These are phyloP conservation scores for Melitaea athalia DNA, from an alignment of 2,888 invertebrate genomes.

Conservation along the genomic window DNA sequence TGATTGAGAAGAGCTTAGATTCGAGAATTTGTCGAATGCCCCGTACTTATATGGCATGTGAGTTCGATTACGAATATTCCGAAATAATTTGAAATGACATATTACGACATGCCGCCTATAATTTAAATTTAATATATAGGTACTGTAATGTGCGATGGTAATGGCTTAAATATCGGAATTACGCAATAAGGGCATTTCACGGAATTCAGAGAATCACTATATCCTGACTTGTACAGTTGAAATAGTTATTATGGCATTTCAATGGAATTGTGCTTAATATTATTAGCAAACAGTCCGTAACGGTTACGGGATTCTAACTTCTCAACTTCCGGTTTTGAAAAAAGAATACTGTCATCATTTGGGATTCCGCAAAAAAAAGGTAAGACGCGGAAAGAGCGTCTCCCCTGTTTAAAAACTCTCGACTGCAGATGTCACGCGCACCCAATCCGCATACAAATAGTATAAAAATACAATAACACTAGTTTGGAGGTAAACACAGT, in stretches of 20 bases:
- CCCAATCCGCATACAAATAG: slow-evolving; percentile 72
- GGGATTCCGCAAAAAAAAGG: slow-evolving; percentile 24
- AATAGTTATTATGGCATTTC: too few relatives aligned
- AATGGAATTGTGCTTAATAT: neutral
- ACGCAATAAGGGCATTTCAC: too few relatives aligned
- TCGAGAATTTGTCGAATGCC: slow-evolving; percentile 29
- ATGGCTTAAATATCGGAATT: too few relatives aligned
- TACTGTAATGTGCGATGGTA: neutral
- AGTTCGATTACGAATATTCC: slow-evolving; percentile 19
- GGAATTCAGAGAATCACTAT: too few relatives aligned
- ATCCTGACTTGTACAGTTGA: too few relatives aligned
- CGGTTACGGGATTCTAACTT: slow-evolving; percentile 7
- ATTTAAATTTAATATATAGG: neutral
- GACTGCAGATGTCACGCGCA: slow-evolving; percentile 69
- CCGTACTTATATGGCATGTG: slow-evolving; percentile 20
- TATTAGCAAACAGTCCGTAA: slow-evolving; percentile 7
- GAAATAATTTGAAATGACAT: slow-evolving; percentile 12
- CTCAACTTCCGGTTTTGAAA: neutral
- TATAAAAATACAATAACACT: slow-evolving; percentile 47
- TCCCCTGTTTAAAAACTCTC: slow-evolving; percentile 69
- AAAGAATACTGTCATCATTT: slow-evolving; percentile 15
- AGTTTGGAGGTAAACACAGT: slow-evolving; percentile 65
- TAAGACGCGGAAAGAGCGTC: slow-evolving; percentile 29
- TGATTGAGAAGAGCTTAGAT: slow-evolving; percentile 46
- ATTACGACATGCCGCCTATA: neutral